Percentiles rank a stretch among this genome's conserved stretches.
These are phyloP conservation scores for Glaucidium brasilianum DNA, from an alignment of 2,113 vertebrate genomes.

Conservation along the genomic window DNA sequence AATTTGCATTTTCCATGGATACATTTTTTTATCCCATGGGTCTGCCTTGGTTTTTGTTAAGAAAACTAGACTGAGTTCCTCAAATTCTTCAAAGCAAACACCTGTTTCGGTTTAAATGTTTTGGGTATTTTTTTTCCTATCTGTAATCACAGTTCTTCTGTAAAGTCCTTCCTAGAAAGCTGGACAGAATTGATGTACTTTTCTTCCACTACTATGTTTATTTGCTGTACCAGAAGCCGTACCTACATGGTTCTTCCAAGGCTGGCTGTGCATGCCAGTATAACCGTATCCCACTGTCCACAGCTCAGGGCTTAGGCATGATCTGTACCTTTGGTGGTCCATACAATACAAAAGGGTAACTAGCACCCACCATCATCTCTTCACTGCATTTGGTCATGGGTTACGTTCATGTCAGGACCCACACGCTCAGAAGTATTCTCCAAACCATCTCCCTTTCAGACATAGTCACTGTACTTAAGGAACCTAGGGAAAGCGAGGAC, in stretches of 20 bases:
- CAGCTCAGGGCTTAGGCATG: background rate
- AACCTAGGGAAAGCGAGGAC: background rate
- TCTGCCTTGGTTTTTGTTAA: background rate
- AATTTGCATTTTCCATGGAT: background rate
- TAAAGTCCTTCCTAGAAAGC: background rate
- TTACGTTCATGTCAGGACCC: background rate
- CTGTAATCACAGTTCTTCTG: background rate
- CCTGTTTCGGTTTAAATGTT: background rate
- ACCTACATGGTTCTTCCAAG: background rate
- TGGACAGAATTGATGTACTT: background rate
- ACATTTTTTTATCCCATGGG: background rate
- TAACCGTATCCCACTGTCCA: background rate
- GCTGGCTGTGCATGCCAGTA: background rate
- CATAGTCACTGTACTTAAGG: background rate
- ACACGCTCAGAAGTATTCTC: background rate
- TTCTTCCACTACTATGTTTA: background rate
- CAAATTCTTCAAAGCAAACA: background rate
- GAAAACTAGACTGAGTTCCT: background rate
- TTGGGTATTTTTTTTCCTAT: background rate
- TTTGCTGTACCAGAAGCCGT: background rate
- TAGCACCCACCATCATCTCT: background rate
- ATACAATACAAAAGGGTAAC: background rate
- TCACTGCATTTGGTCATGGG: background rate
- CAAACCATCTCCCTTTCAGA: background rate
- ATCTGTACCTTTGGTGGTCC: background rate